A percentile compares a stretch with the other conserved stretches of the same genome.
Evolutionary conservation across 1,140 invertebrate species (phyloP).

Genomic region (Oncopodura yosiiana): DNA sequence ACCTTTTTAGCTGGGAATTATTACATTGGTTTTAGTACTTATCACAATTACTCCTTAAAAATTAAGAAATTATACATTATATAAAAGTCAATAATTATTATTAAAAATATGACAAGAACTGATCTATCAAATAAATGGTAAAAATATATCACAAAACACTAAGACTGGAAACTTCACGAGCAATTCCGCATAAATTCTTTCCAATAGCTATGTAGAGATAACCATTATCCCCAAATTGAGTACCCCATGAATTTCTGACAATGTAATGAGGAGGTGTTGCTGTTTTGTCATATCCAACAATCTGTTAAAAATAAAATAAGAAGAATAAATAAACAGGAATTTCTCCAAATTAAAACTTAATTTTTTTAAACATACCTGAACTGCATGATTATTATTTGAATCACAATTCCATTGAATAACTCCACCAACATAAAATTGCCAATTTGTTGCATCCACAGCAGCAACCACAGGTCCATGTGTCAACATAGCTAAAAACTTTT

Average conservation of each 20-base stretch:
- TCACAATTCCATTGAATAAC: conserved; percentile 73
- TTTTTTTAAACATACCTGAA: conserved; percentile 40
- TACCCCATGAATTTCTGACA: conserved; percentile 75
- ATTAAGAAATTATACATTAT: neutral
- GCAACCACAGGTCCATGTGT: conserved; percentile 64
- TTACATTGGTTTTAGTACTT: neutral
- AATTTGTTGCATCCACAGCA: conserved; percentile 70
- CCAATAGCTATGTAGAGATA: conserved; percentile 69
- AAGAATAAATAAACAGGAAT: neutral
- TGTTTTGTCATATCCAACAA: conserved; percentile 71
- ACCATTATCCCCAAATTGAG: conserved; percentile 61
- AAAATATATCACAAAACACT: conserved; percentile 9
- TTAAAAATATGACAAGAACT: neutral
- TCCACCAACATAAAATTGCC: conserved; percentile 80
- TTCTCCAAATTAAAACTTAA: neutral
- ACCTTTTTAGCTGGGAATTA: neutral
- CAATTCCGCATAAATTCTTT: conserved; percentile 63
- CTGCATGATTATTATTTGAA: conserved; percentile 65
- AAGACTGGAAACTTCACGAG: conserved; percentile 24
- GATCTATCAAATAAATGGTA: neutral
- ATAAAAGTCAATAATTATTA: neutral
- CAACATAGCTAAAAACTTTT: conserved; percentile 53
- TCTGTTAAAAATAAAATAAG: conserved; percentile 39
- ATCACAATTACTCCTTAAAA: neutral
- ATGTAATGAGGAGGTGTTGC: conserved; percentile 69